These are phyloP conservation scores for Dolichopus griseipennis DNA, from an alignment of 2,888 invertebrate species.

Conservation along the genomic window DNA sequence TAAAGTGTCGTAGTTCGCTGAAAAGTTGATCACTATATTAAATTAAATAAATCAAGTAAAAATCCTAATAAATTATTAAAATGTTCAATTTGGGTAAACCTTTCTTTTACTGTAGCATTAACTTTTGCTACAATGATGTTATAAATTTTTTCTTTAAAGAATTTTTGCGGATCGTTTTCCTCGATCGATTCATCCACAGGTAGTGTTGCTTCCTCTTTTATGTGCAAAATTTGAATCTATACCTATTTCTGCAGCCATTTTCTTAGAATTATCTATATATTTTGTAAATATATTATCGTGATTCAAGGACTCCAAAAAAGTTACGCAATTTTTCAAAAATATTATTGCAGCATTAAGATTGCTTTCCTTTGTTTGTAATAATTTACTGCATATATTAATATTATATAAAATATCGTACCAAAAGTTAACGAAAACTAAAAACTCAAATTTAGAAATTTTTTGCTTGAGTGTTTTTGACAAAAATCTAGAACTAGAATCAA, in stretches of 20 bases:
- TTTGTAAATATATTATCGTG: slow-evolving; percentile 11
- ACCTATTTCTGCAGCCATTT: slow-evolving; percentile 10
- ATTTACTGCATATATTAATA: slow-evolving; percentile 11
- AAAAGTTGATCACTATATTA: slow-evolving; percentile 10
- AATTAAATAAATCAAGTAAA: slow-evolving; percentile 10
- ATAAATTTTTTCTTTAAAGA: slow-evolving; percentile 11
- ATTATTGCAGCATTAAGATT: slow-evolving; percentile 12
- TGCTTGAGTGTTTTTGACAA: slow-evolving; percentile 7
- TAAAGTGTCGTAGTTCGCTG: slow-evolving; percentile 10
- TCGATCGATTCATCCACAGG: slow-evolving; percentile 11
- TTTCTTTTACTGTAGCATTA: slow-evolving; percentile 9
- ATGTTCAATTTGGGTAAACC: slow-evolving; percentile 10
- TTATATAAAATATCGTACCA: slow-evolving; percentile 9
- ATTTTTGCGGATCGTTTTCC: slow-evolving; percentile 10
- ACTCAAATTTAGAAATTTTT: slow-evolving; percentile 8
- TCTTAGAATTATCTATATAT: slow-evolving; percentile 10
- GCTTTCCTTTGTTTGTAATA: slow-evolving; percentile 10
- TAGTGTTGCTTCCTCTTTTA: slow-evolving; percentile 11
- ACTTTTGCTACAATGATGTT: slow-evolving; percentile 12
- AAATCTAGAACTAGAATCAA: slow-evolving; percentile 4
- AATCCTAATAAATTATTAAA: slow-evolving; percentile 9
- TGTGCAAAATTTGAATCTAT: slow-evolving; percentile 8
- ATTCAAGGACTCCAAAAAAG: slow-evolving; percentile 11
- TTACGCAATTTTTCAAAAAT: slow-evolving; percentile 11
- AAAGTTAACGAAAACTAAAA: slow-evolving; percentile 8